phyloP scores from a whole-genome alignment of 2,888 invertebrate species.

The Ischnus inquisitorius region DNA sequence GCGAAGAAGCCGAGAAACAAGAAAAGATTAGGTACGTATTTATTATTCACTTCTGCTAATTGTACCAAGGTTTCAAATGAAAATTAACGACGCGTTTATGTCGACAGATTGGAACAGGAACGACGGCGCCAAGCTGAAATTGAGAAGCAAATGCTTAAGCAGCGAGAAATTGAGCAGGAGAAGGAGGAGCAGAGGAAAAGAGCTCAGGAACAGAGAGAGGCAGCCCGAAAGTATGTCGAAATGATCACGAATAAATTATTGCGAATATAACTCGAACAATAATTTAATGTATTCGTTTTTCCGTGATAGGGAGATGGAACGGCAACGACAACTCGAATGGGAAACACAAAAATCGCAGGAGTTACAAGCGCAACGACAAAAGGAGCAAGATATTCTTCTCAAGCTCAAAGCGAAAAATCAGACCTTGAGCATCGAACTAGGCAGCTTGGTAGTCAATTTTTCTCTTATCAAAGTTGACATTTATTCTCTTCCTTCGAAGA shows the following conservation, averaged over 20 bases:
- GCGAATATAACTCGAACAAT: background rate
- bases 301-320: conserved; percentile 92
- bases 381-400: conserved; percentile 94
- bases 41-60: conserved; percentile 19
- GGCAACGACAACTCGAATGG: conserved; percentile 98
- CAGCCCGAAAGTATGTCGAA: conserved; percentile 89
- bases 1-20: conserved; percentile 95
- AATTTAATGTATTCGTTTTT: background rate
- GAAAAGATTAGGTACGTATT: conserved; percentile 90
- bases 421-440: conserved; percentile 92
- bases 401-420: conserved; percentile 95
- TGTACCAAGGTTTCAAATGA: background rate
- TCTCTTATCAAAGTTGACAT: background rate
- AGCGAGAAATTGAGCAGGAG: conserved; percentile 91
- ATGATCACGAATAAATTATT: background rate
- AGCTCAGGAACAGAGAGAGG: conserved; percentile 92
- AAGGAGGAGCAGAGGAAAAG: conserved; percentile 93
- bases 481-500: too few relatives aligned
- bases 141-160: conserved; percentile 92
- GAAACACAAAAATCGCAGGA: conserved; percentile 96
- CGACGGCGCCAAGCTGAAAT: conserved; percentile 95
- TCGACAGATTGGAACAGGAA: conserved; percentile 88
- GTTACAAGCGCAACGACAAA: conserved; percentile 93
- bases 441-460: conserved; percentile 83
- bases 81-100: background rate